phyloP scores from a whole-genome alignment of 1,140 invertebrate genomes.

The Maniola jurtina region DNA sequence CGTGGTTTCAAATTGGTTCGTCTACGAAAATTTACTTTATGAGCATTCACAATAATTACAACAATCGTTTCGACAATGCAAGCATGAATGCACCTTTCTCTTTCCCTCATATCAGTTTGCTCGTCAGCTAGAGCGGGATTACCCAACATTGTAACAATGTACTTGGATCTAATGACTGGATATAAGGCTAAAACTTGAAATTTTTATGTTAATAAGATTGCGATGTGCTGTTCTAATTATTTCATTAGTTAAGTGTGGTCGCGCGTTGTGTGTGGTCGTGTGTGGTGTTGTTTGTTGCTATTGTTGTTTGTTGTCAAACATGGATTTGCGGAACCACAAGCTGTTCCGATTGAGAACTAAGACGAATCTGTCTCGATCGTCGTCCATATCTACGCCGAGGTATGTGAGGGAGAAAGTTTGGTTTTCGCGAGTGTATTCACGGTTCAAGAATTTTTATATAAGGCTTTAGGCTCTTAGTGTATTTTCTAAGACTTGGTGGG shows the following conservation, averaged over 20 bases:
- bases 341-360: conserved; percentile 54
- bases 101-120: conserved; percentile 40
- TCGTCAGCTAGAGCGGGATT: conserved; percentile 47
- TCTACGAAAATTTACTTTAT: conserved; percentile 20
- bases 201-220: conserved; percentile 76
- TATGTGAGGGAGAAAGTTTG: conserved; percentile 35
- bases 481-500: background rate
- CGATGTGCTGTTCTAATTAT: conserved; percentile 67
- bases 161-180: conserved; percentile 54
- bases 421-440: conserved; percentile 22
- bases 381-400: conserved; percentile 67
- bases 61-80: conserved; percentile 47
- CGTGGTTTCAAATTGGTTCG: conserved; percentile 15
- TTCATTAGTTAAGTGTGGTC: conserved; percentile 60
- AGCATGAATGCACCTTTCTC: conserved; percentile 47
- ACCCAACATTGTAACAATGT: conserved; percentile 47
- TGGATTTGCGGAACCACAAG: conserved; percentile 67
- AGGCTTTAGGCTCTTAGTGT: background rate
- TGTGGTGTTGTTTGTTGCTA: conserved; percentile 32
- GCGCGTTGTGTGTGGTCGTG: conserved; percentile 64
- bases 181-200: conserved; percentile 71
- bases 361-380: conserved; percentile 54
- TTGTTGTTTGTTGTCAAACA: conserved; percentile 44
- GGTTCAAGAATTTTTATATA: conserved; percentile 23
- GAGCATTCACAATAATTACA: conserved; percentile 47